phyloP scores from a whole-genome alignment of 2,888 invertebrate species.

The Ischnus inquisitorius region DNA sequence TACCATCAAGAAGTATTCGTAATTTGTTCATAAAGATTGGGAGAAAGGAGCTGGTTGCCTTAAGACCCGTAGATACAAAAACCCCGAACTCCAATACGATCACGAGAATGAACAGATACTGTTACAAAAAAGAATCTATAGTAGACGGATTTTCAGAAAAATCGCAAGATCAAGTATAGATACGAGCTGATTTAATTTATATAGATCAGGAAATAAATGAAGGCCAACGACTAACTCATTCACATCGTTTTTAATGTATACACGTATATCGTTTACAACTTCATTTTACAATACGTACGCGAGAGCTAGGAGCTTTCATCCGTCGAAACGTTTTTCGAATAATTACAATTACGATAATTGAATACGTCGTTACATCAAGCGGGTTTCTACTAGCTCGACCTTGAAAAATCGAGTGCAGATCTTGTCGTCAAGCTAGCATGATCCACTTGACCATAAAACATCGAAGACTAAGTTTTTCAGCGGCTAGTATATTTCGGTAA shows the following conservation, averaged over 20 bases:
- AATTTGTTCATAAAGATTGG: too few relatives aligned
- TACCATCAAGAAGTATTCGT: too few relatives aligned
- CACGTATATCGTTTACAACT: slow-evolving; percentile 65
- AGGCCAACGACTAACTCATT: slow-evolving; percentile 33
- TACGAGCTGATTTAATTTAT: neutral
- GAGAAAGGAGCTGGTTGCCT: too few relatives aligned
- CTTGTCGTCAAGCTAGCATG: neutral
- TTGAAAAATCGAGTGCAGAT: slow-evolving; percentile 2
- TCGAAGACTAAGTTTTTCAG: slow-evolving; percentile 54
- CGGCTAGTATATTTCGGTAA: slow-evolving; percentile 28
- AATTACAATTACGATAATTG: slow-evolving; percentile 42
- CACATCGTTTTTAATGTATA: slow-evolving; percentile 58
- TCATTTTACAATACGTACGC: slow-evolving; percentile 63
- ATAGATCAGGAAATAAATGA: neutral
- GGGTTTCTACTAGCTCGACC: neutral
- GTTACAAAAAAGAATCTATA: neutral
- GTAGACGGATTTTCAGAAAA: neutral
- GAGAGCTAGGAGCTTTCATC: slow-evolving; percentile 43
- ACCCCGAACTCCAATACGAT: neutral
- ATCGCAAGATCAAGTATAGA: neutral
- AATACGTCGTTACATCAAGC: neutral
- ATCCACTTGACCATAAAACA: slow-evolving; percentile 34
- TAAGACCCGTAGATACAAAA: neutral
- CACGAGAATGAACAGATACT: neutral
- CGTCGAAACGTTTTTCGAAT: slow-evolving; percentile 39